These are phyloP conservation scores for Alloscopus bannaensis DNA, from an alignment of 2,888 invertebrate species.

Conservation along the genomic window DNA sequence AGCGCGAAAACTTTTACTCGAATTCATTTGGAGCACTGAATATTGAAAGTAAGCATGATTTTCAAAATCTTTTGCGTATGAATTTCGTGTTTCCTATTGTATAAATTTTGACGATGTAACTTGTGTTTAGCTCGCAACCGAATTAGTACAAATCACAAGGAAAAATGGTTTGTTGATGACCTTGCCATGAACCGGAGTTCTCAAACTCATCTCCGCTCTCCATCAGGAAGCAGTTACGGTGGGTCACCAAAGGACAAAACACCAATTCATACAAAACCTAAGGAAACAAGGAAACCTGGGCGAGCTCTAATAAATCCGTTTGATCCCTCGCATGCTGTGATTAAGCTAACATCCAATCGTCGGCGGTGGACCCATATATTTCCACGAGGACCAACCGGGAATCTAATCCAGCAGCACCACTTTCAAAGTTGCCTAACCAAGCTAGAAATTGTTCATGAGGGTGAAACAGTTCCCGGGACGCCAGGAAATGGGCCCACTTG, in stretches of 20 bases:
- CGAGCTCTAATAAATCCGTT: constrained; percentile 97
- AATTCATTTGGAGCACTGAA: constrained; percentile 74
- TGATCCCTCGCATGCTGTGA: constrained; percentile 97
- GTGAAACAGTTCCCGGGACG: constrained; percentile 39
- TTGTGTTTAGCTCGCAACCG: constrained; percentile 42
- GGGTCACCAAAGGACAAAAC: constrained; percentile 69
- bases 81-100: background rate
- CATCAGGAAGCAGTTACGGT: constrained; percentile 68
- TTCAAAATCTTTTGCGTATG: background rate
- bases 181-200: constrained; percentile 46
- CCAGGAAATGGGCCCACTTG: constrained; percentile 27
- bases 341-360: constrained; percentile 95
- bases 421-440: constrained; percentile 79
- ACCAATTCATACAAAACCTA: constrained; percentile 55
- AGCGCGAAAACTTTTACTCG: constrained; percentile 69
- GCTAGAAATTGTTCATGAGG: constrained; percentile 72
- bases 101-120: too few relatives aligned
- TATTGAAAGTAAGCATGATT: constrained; percentile 72
- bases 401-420: constrained; percentile 94
- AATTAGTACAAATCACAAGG: constrained; percentile 43
- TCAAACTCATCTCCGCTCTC: constrained; percentile 59
- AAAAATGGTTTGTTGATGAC: constrained; percentile 70
- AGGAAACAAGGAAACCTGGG: constrained; percentile 78
- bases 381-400: constrained; percentile 91
- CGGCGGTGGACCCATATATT: constrained; percentile 99